Evolutionary conservation across 2,888 invertebrate genomes (phyloP).

Genomic region (Schrankia costaestrigalis): DNA sequence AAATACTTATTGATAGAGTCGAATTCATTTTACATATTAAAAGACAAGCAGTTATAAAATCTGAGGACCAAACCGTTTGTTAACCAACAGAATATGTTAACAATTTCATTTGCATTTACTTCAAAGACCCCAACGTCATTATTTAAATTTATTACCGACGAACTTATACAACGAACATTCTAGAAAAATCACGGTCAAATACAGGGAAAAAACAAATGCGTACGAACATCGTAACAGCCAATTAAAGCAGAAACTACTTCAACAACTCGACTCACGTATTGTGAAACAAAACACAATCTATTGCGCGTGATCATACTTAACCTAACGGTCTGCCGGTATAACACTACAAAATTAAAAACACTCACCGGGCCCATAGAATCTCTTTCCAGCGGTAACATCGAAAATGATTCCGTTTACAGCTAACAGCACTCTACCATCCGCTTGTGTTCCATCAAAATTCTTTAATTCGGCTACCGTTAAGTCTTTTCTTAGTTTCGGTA

Average conservation of each 20-base stretch:
- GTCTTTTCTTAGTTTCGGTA: slow-evolving; percentile 93
- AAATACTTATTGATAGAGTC: too few species aligned
- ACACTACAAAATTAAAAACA: slow-evolving; percentile 26
- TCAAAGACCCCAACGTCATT: too few species aligned
- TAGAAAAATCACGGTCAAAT: too few species aligned
- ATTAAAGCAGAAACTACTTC: slow-evolving; percentile 14
- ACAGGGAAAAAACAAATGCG: too few species aligned
- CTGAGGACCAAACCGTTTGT: too few species aligned
- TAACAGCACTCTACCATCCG: slow-evolving; percentile 93
- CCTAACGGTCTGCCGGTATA: slow-evolving; percentile 21
- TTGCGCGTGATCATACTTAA: slow-evolving; percentile 24
- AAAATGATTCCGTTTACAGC: slow-evolving; percentile 97
- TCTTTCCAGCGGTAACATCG: slow-evolving; percentile 94
- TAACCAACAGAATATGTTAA: too few species aligned
- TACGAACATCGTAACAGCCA: slow-evolving; percentile 1
- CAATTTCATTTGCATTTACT: too few species aligned
- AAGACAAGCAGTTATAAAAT: too few species aligned
- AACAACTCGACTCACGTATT: slow-evolving; percentile 9
- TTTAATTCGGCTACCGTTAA: slow-evolving; percentile 93
- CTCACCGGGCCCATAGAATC: slow-evolving; percentile 96
- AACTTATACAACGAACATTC: too few species aligned
- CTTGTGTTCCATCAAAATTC: slow-evolving; percentile 89
- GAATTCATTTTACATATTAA: too few species aligned
- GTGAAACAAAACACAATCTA: slow-evolving; percentile 21
- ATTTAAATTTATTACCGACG: too few species aligned